A percentile compares a stretch with the other conserved stretches of the same genome.
Evolutionary conservation across 2,888 invertebrate genomes (phyloP).

Genomic region (Julus scanicus): DNA sequence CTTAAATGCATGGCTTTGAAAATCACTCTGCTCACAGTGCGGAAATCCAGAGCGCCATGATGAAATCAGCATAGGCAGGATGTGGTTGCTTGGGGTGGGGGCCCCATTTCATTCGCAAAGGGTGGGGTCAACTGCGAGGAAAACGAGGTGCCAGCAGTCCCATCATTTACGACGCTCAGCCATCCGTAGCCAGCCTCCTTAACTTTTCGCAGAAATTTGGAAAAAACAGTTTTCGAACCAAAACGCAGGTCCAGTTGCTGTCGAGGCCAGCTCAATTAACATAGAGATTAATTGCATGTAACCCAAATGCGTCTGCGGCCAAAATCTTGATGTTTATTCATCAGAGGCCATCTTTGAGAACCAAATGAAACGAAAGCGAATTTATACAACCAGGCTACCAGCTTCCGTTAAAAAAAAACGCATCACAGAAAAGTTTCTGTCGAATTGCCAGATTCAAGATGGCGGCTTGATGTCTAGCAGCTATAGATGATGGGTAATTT

Average conservation of each 20-base stretch:
- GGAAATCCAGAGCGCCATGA: conserved; percentile 1
- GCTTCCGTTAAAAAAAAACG: too few relatives aligned
- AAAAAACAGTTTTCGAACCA: neutral
- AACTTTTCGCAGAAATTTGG: neutral
- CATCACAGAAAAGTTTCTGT: too few relatives aligned
- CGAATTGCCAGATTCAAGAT: too few relatives aligned
- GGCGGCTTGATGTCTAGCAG: too few relatives aligned
- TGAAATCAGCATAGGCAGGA: conserved; percentile 27
- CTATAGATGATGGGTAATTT: too few relatives aligned
- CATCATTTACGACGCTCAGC: neutral
- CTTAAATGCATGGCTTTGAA: neutral
- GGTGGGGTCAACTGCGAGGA: conserved; percentile 39
- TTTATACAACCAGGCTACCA: too few relatives aligned
- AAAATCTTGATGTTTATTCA: neutral
- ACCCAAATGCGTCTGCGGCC: neutral
- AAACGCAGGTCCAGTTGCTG: neutral
- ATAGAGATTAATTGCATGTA: neutral
- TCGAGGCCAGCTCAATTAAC: neutral
- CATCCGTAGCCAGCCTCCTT: neutral
- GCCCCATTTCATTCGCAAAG: neutral
- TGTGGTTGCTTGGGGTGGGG: conserved; percentile 30
- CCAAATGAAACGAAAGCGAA: neutral
- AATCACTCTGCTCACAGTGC: neutral
- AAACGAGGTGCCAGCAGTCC: neutral
- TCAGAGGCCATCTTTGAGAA: neutral